Evolutionary conservation across 2,113 vertebrate genomes (phyloP), one percentile per base, ranked within the genome.

Genomic region (Megatriorchis doriae): DNA sequence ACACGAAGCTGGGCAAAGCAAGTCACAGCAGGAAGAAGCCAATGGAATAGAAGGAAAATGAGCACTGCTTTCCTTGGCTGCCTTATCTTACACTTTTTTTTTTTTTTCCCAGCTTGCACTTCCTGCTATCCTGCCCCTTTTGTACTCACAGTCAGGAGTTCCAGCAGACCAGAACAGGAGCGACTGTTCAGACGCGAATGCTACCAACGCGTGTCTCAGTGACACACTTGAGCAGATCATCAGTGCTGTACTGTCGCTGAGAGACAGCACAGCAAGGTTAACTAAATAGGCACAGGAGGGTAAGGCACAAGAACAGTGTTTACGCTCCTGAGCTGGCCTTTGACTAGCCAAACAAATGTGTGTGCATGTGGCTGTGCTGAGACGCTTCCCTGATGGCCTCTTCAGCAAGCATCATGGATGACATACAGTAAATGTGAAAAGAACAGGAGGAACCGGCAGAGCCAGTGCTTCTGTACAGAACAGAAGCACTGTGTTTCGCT

Each of bases 11-110:
- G 56, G 62, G 82, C 67, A 89, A 82, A 81, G 81, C 61, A 75
- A 68, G 43, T n/a, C 56, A 10, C 85, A 47, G 58, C 40, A 93
- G 47, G 52, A 82, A 36, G 43, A 82, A 88, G 71, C 55, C 68
- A 82, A 67, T 45, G 47, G 79, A 93, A 90, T 74, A 89, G 92
- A 92, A 95, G 79, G 92, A 31, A 80, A 91, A 79, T 8, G 70
- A 88, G 67, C 43, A 26, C 20, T n/a, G 66, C 78, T 65, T 82
- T 82, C 66, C 74, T 70, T 42, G 32, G 34, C 63, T 81, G 67
- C 47, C 55, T 68, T 53, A 79, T 43, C 63, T 88, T 84, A 84
- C 53, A 65, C 14, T 40, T 40, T 13, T 84, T 47, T 38, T 77
- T 81, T 77, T 81, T 52, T 88, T 62, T 65, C 27, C 26, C 67